phyloP scores from a whole-genome alignment of 2,888 invertebrate species.

The Isotomurus palustris region DNA sequence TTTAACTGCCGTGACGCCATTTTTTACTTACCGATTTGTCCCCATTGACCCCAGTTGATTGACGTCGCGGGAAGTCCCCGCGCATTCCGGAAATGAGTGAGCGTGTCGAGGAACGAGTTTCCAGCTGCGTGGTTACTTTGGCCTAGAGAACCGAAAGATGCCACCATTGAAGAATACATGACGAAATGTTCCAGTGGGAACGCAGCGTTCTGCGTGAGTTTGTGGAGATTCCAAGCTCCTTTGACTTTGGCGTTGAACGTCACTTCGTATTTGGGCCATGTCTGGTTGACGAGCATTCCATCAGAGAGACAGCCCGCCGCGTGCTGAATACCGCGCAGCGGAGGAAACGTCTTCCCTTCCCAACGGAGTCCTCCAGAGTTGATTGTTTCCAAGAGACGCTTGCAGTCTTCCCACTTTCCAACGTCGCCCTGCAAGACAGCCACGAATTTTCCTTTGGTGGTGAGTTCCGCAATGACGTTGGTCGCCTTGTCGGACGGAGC shows the following conservation, averaged over 20 bases:
- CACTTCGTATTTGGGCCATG: constrained; percentile 7
- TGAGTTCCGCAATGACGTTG: background rate
- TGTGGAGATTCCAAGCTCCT: constrained; percentile 17
- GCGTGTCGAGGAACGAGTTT: constrained; percentile 10
- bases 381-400: constrained; percentile 13
- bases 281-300: constrained; percentile 12
- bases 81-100: constrained; percentile 4
- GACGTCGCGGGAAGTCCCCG: constrained; percentile 9
- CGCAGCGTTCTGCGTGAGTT: background rate
- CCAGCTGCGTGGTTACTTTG: constrained; percentile 15
- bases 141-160: constrained; percentile 6
- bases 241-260: constrained; percentile 11
- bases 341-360: constrained; percentile 9
- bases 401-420: background rate
- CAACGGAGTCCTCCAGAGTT: constrained; percentile 2
- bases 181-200: constrained; percentile 16
- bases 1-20: no score
- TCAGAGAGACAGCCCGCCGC: constrained; percentile 15
- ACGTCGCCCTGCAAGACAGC: background rate
- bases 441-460: background rate
- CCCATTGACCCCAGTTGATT: constrained; percentile 27
- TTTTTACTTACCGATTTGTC: no score
- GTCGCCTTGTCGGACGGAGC: background rate
- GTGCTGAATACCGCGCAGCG: constrained; percentile 15
- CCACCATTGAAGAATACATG: constrained; percentile 2